Conservation (phyloP, 2,113 vertebrate genomes). For the Anarhynchus alexandrinus region DNA sequence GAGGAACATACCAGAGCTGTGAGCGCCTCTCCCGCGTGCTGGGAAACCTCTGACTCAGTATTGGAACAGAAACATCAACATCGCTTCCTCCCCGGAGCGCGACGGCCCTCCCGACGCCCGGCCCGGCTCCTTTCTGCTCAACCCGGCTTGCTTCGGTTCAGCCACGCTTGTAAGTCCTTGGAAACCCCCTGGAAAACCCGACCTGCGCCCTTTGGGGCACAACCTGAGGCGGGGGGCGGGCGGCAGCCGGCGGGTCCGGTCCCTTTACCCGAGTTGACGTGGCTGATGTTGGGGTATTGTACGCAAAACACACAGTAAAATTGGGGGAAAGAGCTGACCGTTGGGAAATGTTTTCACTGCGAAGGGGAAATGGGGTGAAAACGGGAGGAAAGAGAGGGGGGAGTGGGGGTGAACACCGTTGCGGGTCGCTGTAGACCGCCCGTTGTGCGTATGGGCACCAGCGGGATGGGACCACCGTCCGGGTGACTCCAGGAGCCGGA, state of each 20-base stretch:
- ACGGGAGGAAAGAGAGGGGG: too few relatives aligned
- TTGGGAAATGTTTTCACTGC: background rate
- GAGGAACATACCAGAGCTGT: background rate
- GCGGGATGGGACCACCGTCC: accelerated
- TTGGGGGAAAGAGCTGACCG: background rate
- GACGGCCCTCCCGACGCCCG: background rate
- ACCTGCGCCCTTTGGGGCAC: background rate
- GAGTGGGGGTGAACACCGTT: accelerated
- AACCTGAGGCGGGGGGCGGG: background rate
- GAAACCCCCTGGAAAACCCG: background rate
- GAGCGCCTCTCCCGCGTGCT: background rate
- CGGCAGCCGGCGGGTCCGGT: background rate
- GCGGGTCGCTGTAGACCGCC: too few relatives aligned
- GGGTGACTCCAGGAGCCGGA: background rate
- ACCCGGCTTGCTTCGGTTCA: background rate
- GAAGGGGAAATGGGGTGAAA: background rate
- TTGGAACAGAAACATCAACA: background rate
- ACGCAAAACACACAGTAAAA: accelerated
- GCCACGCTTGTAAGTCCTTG: background rate
- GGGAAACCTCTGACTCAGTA: background rate
- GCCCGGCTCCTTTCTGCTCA: background rate
- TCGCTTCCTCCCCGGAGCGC: background rate
- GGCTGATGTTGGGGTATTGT: background rate
- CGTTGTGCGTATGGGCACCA: accelerated
- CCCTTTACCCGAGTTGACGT: background rate